Base-by-base conservation (phyloP, 2,888 invertebrate species). In the Sinhomidia bicolor region DNA sequence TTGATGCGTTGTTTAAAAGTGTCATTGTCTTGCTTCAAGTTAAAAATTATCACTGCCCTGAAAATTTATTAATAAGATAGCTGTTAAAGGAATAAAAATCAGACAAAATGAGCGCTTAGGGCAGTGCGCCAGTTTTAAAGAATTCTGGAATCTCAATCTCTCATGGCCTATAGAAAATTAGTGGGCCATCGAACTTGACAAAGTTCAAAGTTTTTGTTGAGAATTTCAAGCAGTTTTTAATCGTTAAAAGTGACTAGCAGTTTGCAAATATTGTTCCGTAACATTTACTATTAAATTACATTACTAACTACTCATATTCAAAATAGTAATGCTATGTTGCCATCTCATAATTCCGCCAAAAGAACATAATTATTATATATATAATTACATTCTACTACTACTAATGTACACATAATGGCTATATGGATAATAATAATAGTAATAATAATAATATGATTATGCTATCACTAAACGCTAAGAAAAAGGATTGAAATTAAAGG, bases 321-420 rank as follows among this genome's bases (percentile, higher is more conserved):
- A 41, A 68, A 7, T 20, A 68, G 14, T 20, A 41, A 17, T 68
- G 41, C 17, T 68, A 12, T 68, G 68, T 68, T 68, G 68, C 68
- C 68, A 68, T 68, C 41, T 68, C 68, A 41, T 68, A 68, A 41
- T 68, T 68, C 68, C 41, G 68, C 68, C 68, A 65, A 65, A 68
- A 68, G 6, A 12, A 62, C 26, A 29, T 62, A 62, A 62, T 26
- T 3, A 10, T 4, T n/a, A n/a, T n/a, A n/a, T n/a, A n/a, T 12
- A 23, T 23, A 26, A 62, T 36, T 68, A 68, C 68, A 41, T 62
- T 57, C 10, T 51, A 51, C 51, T 57, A 57, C 23, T 60, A 60
- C 57, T 60, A 23, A 44, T 47, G 12, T n/a, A n/a, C n/a, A n/a
- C n/a, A n/a, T n/a, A n/a, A n/a, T n/a, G n/a, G n/a, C n/a, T n/a